Conservation (phyloP, 1,140 invertebrate genomes). For the Dendroctonus valens region DNA sequence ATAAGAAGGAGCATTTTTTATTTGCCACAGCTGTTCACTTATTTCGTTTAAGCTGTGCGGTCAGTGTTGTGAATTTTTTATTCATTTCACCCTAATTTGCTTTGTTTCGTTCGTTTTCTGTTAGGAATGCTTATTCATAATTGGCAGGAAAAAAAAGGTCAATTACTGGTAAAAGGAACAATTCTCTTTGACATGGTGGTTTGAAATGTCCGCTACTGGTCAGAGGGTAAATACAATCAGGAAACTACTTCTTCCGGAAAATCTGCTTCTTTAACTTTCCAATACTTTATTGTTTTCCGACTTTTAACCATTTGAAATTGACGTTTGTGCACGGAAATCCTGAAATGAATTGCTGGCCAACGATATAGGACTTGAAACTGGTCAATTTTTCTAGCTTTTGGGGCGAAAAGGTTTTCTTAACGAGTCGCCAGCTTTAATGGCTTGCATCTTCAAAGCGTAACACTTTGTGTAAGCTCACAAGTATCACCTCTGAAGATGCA, state of each 20-base stretch:
- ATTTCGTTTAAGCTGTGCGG: neutral
- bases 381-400: neutral
- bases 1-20: neutral
- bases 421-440: neutral
- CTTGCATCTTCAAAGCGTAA: neutral
- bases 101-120: neutral
- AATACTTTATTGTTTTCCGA: conserved; percentile 21
- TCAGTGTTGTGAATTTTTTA: neutral
- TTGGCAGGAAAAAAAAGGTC: neutral
- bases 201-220: neutral
- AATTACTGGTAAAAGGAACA: neutral
- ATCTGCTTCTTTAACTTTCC: conserved; percentile 21
- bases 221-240: neutral
- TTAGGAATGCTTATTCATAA: neutral
- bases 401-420: neutral
- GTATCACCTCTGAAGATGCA: neutral
- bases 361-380: neutral
- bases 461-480: neutral
- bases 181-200: too few species aligned
- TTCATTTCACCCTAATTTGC: neutral
- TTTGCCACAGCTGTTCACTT: neutral
- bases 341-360: neutral
- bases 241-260: conserved; percentile 18
- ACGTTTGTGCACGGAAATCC: conserved; percentile 10
- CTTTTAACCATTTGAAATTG: conserved; percentile 19